These are phyloP conservation scores for Pheosia gnoma DNA, from an alignment of 2,888 invertebrate genomes.

Conservation along the genomic window DNA sequence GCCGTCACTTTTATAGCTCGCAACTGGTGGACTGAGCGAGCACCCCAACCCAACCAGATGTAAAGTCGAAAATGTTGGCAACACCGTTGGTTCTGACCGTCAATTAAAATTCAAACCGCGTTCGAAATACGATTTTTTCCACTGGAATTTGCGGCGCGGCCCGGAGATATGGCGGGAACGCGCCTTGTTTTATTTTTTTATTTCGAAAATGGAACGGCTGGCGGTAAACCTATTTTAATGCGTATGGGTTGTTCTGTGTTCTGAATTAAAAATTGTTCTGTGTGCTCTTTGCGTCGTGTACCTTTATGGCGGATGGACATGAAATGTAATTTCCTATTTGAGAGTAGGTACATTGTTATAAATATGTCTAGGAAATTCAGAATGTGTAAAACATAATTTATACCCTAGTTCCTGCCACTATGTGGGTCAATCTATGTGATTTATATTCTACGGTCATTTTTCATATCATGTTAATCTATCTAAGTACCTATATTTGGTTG, in stretches of 20 bases:
- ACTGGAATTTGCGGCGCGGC: constrained; percentile 81
- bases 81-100: constrained; percentile 65
- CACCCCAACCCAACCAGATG: constrained; percentile 58
- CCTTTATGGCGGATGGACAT: constrained; percentile 60
- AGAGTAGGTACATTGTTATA: constrained; percentile 33
- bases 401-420: constrained; percentile 2
- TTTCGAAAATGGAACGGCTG: constrained; percentile 80
- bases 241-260: constrained; percentile 80
- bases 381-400: constrained; percentile 3
- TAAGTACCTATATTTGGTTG: not conserved
- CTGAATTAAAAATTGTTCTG: constrained; percentile 78
- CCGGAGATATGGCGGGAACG: constrained; percentile 80
- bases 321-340: constrained; percentile 78
- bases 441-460: not conserved
- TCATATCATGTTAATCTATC: no score
- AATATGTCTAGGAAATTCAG: constrained; percentile 33
- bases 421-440: not conserved
- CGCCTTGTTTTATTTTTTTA: constrained; percentile 81
- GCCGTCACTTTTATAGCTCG: constrained; percentile 63
- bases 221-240: constrained; percentile 83
- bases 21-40: constrained; percentile 60
- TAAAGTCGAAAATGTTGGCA: constrained; percentile 73
- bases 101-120: constrained; percentile 85
- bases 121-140: constrained; percentile 84
- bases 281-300: constrained; percentile 44